phyloP scores from a whole-genome alignment of 2,797 vertebrate species.

The Novumbra hubbsi region DNA sequence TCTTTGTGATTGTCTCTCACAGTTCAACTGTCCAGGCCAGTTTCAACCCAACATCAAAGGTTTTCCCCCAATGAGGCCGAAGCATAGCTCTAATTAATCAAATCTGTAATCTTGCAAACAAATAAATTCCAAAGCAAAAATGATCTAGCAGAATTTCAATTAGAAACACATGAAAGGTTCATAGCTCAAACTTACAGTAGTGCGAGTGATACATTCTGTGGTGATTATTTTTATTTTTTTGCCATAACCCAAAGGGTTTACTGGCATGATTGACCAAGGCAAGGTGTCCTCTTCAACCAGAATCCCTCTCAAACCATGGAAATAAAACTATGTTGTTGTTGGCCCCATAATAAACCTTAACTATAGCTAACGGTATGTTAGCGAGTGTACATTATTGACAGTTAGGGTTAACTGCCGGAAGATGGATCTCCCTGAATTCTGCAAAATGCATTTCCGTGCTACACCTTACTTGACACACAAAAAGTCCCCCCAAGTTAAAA shows the following conservation, averaged over 20 bases:
- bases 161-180: conserved; percentile 53
- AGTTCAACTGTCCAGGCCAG: conserved; percentile 39
- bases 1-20: conserved; percentile 43
- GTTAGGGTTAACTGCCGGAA: background rate
- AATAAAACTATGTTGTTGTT: no score
- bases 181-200: conserved; percentile 27
- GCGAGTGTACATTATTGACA: background rate
- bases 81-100: conserved; percentile 58
- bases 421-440: no score
- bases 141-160: conserved; percentile 66
- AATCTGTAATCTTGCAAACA: conserved; percentile 67
- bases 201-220: background rate
- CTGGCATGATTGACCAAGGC: no score
- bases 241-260: no score
- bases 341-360: background rate
- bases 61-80: conserved; percentile 47
- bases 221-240: no score
- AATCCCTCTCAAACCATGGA: no score
- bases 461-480: no score
- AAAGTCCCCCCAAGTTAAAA: no score
- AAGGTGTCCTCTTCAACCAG: no score
- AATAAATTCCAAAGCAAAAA: conserved; percentile 60
- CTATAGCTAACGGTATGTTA: background rate
- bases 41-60: conserved; percentile 35
- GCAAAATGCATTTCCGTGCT: no score